These are phyloP conservation scores for Plotosus lineatus DNA, from an alignment of 2,113 vertebrate species.

Conservation along the genomic window DNA sequence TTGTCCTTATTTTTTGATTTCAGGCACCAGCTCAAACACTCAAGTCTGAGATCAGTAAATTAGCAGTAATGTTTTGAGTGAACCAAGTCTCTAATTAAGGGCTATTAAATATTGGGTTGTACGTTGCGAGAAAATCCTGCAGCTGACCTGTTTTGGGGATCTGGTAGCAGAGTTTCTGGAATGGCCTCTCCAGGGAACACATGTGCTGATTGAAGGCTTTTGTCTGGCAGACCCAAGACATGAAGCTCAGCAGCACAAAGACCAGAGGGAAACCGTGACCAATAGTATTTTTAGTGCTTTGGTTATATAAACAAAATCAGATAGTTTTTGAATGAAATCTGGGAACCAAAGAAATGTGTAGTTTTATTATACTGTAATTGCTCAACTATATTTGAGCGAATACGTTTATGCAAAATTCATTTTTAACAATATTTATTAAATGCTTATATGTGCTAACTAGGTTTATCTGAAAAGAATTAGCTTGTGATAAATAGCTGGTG, in stretches of 20 bases:
- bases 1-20: neutral
- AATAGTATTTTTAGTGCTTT: conserved; percentile 15
- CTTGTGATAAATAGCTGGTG: neutral
- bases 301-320: neutral
- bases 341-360: neutral
- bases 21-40: neutral
- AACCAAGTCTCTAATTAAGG: conserved; percentile 9
- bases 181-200: conserved; percentile 61
- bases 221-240: conserved; percentile 53
- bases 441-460: neutral
- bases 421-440: neutral
- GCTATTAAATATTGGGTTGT: conserved; percentile 25
- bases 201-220: conserved; percentile 71
- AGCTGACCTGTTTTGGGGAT: conserved; percentile 54
- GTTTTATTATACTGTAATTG: neutral
- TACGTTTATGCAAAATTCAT: neutral
- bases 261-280: conserved; percentile 4
- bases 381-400: neutral
- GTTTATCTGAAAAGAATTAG: neutral
- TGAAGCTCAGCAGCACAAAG: conserved; percentile 25
- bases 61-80: neutral
- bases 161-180: conserved; percentile 65
- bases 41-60: neutral
- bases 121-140: conserved; percentile 39
- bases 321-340: neutral